Evolutionary conservation across 2,797 vertebrate species (phyloP).

Genomic region (Sebastes oblongus): DNA sequence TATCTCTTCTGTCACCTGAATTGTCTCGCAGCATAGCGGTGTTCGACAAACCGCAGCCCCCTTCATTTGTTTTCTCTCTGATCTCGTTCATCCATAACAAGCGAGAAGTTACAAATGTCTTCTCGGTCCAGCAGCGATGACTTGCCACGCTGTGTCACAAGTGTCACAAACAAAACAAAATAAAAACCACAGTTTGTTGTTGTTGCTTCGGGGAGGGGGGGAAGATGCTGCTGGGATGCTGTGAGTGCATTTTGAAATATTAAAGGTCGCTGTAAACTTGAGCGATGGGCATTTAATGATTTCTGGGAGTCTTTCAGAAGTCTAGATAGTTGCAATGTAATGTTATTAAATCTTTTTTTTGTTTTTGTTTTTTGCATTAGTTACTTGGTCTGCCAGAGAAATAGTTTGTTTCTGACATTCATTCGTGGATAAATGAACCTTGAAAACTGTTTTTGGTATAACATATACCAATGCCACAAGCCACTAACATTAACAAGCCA

Average conservation of each 20-base stretch:
- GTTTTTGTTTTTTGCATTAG: background rate
- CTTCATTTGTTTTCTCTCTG: conserved; percentile 42
- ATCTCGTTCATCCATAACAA: conserved; percentile 26
- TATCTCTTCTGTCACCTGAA: conserved; percentile 8
- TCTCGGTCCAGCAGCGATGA: conserved; percentile 12
- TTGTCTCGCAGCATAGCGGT: conserved; percentile 1
- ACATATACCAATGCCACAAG: background rate
- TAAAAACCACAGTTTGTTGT: conserved; percentile 5
- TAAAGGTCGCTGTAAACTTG: background rate
- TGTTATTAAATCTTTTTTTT: background rate
- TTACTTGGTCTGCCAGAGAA: background rate
- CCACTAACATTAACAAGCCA: background rate
- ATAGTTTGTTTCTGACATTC: background rate
- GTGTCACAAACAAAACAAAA: conserved; percentile 15
- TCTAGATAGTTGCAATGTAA: background rate
- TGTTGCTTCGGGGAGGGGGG: background rate
- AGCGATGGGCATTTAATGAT: background rate
- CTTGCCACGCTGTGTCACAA: conserved; percentile 6
- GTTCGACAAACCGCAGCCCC: background rate
- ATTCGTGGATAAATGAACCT: background rate
- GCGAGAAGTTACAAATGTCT: conserved; percentile 27
- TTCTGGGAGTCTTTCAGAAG: background rate
- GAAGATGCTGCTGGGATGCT: background rate
- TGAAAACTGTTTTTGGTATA: background rate
- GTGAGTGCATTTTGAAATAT: background rate